Percentiles rank a stretch among this genome's conserved stretches.
These are phyloP conservation scores for Acanthosoma haemorrhoidale DNA, from an alignment of 2,888 invertebrate species.

Conservation along the genomic window DNA sequence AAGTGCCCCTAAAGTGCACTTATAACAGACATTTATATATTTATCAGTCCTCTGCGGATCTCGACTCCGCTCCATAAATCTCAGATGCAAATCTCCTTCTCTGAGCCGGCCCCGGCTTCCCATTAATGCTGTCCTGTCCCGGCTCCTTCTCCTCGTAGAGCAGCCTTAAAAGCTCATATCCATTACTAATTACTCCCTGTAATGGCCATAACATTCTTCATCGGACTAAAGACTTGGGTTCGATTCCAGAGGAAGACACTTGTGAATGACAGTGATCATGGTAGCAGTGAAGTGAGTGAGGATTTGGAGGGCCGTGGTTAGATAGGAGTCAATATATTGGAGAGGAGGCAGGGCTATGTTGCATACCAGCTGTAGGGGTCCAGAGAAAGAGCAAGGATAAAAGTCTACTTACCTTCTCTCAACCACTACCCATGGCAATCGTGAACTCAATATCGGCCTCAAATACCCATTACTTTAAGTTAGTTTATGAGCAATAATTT, in stretches of 20 bases:
- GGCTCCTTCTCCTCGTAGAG: not conserved
- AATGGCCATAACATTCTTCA: not conserved
- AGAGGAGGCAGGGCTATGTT: not conserved
- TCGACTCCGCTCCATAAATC: not conserved
- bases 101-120: not conserved
- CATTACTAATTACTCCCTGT: not conserved
- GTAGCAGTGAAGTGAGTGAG: not conserved
- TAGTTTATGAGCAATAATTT: no score
- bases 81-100: not conserved
- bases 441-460: no score
- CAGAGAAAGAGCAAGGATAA: no score
- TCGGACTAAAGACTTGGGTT: no score
- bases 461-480: no score
- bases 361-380: not conserved
- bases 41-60: constrained; percentile 7
- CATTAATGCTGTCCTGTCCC: not conserved
- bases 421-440: no score
- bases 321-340: not conserved
- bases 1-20: not conserved
- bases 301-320: not conserved
- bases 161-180: not conserved
- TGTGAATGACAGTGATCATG: no score
- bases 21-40: constrained; percentile 2
- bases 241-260: no score
- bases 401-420: no score